Evolutionary conservation across 2,888 invertebrate genomes (phyloP).

Genomic region (Linnaemya tessellans): DNA sequence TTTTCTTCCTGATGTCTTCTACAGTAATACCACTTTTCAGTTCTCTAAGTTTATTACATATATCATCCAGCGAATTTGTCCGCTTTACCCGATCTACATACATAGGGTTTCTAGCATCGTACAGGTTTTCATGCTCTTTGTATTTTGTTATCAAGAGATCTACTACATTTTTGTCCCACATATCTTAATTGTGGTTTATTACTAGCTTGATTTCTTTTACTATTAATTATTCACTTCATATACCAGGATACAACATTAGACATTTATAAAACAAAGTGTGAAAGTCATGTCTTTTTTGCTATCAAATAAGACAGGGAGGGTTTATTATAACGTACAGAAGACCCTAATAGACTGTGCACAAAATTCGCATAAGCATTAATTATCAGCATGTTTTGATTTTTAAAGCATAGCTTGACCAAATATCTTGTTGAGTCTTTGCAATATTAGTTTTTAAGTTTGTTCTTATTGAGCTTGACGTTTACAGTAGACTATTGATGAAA

Average conservation of each 20-base stretch:
- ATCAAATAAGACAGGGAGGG: no score
- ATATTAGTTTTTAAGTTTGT: no score
- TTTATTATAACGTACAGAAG: no score
- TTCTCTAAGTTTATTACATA: background rate
- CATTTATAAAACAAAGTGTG: background rate
- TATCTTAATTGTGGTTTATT: background rate
- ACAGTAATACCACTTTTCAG: background rate
- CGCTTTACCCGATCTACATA: background rate
- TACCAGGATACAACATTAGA: no score
- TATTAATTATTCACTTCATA: no score
- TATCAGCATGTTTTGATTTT: no score
- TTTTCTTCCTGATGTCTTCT: background rate
- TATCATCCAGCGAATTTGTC: background rate
- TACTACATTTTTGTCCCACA: slow-evolving; percentile 1
- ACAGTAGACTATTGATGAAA: no score
- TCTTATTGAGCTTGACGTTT: no score
- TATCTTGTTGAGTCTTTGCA: no score
- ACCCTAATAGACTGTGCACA: no score
- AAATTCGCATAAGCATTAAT: no score
- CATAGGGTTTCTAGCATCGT: background rate
- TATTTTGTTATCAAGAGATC: slow-evolving; percentile 15
- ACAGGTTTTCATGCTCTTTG: background rate
- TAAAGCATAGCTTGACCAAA: no score
- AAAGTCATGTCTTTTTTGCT: background rate
- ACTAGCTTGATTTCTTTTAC: background rate